Conservation (phyloP, 2,888 invertebrate genomes). For the Caenorhabditis panamensis region DNA sequence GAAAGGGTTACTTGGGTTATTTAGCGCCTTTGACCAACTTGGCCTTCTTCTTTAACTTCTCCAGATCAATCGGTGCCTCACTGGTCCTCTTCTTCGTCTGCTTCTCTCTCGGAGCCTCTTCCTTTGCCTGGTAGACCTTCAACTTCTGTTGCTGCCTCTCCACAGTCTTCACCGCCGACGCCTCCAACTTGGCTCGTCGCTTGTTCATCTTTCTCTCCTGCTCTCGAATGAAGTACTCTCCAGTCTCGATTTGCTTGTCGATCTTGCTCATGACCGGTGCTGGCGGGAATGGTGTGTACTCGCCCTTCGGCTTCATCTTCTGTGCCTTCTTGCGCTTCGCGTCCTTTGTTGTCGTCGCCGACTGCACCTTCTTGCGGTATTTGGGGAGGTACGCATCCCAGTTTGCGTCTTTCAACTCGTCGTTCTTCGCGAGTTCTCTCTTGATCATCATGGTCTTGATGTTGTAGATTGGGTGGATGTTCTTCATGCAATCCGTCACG, state of each 20-base stretch:
- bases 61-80: constrained; percentile 66
- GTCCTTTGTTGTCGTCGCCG: constrained; percentile 72
- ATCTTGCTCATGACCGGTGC: constrained; percentile 93
- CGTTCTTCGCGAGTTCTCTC: constrained; percentile 93
- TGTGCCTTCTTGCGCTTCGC: constrained; percentile 79
- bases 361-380: constrained; percentile 88
- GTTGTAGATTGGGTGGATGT: constrained; percentile 98
- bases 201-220: constrained; percentile 82
- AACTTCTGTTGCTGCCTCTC: constrained; percentile 66
- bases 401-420: constrained; percentile 91
- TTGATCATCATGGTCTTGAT: constrained; percentile 97
- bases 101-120: constrained; percentile 66
- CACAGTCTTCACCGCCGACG: constrained; percentile 57
- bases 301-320: constrained; percentile 91
- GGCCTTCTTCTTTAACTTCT: constrained; percentile 71
- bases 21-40: constrained; percentile 61
- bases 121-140: constrained; percentile 65
- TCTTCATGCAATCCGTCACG: constrained; percentile 97
- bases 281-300: constrained; percentile 98
- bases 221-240: constrained; percentile 94
- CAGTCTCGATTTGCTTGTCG: constrained; percentile 93
- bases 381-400: constrained; percentile 98
- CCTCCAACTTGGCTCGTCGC: constrained; percentile 62
- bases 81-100: constrained; percentile 60
- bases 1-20: not conserved